These are phyloP conservation scores for Protobothrops mucrosquamatus DNA, from an alignment of 2,113 vertebrate species.

Conservation along the genomic window DNA sequence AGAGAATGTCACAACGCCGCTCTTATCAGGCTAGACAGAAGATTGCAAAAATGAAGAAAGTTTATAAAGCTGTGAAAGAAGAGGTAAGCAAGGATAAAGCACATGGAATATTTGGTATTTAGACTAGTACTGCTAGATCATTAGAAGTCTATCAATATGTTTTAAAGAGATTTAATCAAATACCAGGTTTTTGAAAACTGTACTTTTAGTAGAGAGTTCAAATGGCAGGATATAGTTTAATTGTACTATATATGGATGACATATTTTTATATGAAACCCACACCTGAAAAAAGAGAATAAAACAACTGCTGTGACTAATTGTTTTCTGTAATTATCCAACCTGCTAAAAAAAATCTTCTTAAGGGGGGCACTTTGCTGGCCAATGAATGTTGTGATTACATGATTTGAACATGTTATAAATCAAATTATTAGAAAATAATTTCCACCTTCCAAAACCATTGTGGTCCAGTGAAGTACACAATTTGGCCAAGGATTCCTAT, in stretches of 20 bases:
- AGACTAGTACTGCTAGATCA: background rate
- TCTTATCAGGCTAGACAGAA: conserved; percentile 48
- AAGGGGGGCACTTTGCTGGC: background rate
- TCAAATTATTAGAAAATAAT: background rate
- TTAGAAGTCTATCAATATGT: background rate
- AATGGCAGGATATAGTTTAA: background rate
- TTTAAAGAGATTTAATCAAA: background rate
- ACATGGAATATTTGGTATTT: background rate
- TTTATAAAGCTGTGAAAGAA: conserved; percentile 1
- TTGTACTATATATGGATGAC: background rate
- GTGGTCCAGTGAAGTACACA: background rate
- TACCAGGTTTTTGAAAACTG: background rate
- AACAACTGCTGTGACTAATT: background rate
- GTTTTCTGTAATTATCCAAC: background rate
- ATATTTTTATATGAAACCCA: background rate
- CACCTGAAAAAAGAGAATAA: background rate
- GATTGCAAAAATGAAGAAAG: conserved; percentile 47
- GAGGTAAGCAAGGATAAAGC: conserved; percentile 7
- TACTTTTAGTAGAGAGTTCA: background rate
- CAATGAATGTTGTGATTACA: background rate
- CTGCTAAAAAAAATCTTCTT: background rate
- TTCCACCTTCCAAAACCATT: background rate
- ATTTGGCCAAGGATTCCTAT: background rate
- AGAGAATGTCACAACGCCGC: conserved; percentile 7
- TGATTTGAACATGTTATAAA: background rate